Evolutionary conservation across 1,140 invertebrate genomes (phyloP), one percentile per base, ranked within the genome.

Genomic region (Sweltsa coloradensis): DNA sequence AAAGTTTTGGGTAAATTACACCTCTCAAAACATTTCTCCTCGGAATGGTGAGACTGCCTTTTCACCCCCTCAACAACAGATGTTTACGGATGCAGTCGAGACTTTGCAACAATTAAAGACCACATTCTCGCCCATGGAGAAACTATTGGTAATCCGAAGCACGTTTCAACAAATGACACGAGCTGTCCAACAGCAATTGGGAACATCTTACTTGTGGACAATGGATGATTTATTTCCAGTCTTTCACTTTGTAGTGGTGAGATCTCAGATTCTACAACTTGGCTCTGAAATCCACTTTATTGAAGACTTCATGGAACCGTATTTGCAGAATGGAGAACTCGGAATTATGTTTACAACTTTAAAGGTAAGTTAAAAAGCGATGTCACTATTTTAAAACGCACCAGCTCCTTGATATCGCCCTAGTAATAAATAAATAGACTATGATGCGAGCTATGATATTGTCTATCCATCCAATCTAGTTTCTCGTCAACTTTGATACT

Each of bases 141-240:
- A 90, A 55, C 65, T 90, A 24, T 64, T 75, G 19, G 82, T 89
- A 2, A 81, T 90, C 44, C 71, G 76, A 53, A 76, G 74, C 53
- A 87, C 85, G 9, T 87, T 85, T 62, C 70, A 82, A 60, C 77
- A 83, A 68, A 82, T 89, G 64, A 84, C 78, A 40, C 71, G 75
- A 54, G 64, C 67, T 48, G 74, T 77, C 25, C 62, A 75, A 58
- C 57, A 56, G 29, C 58, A 65, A 46, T 54, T 76, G 53, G 70
- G 67, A 23, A 50, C 67, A 45, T 61, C 70, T 16, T 84, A 84
- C 58, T 59, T 81, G 31, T 86, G 84, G 81, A 81, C 77, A 53
- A 88, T 88, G 82, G 86, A 91, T 64, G 83, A 87, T 54, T 65
- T 91, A 47, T 84, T 91, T 64, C 86, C 87, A 3, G 77, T 88